Conservation (phyloP, 2,113 vertebrate genomes). For the Thymallus thymallus region DNA sequence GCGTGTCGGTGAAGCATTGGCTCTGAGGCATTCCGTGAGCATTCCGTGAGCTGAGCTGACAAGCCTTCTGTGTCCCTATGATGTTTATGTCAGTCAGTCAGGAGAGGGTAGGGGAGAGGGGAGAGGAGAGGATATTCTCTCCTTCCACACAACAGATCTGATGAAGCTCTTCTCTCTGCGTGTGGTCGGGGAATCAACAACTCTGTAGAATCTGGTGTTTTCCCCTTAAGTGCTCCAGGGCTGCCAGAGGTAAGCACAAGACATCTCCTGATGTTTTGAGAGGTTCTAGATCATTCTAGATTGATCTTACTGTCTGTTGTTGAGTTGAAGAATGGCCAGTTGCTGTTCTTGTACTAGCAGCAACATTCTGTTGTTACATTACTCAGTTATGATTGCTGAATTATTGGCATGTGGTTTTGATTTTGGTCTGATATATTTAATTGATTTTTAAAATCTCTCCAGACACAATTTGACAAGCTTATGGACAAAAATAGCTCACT, state of each 20-base stretch:
- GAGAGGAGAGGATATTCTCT: constrained; percentile 41
- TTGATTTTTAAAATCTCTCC: no score
- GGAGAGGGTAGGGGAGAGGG: neutral
- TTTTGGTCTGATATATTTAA: no score
- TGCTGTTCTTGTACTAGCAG: no score
- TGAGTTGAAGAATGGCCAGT: no score
- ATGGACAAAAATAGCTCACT: no score
- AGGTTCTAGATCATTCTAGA: constrained; percentile 34
- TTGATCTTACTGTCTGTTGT: constrained; percentile 28
- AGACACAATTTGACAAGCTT: no score
- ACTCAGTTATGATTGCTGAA: no score
- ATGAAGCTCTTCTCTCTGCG: constrained; percentile 45
- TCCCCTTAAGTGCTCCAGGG: constrained; percentile 48
- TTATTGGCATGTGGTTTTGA: no score
- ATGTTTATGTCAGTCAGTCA: constrained; percentile 47
- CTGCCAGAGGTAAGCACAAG: constrained; percentile 14
- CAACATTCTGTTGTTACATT: no score
- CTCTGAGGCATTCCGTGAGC: constrained; percentile 18
- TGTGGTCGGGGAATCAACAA: constrained; percentile 34
- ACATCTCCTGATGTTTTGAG: constrained; percentile 23
- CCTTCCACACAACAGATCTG: constrained; percentile 46
- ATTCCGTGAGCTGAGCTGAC: constrained; percentile 56
- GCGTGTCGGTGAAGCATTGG: constrained; percentile 47
- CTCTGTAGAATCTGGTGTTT: constrained; percentile 1
- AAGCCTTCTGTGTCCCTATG: constrained; percentile 53